Evolutionary conservation across 2,888 invertebrate genomes (phyloP), one percentile per base, ranked within the genome.

Genomic region (Lasioglossum oenotherae): DNA sequence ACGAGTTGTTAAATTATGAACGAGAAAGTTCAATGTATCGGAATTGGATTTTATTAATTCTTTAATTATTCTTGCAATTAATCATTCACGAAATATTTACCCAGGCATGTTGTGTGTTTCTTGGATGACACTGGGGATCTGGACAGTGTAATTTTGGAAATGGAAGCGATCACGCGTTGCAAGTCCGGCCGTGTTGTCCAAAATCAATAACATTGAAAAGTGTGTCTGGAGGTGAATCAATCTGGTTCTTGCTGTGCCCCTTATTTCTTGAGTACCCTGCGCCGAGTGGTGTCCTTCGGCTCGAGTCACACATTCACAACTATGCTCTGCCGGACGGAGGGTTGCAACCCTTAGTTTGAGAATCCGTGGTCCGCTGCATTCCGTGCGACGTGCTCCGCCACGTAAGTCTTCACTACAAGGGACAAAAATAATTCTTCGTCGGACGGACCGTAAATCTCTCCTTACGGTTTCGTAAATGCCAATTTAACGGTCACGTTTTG

Each of bases 351-450:
- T 16, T 46, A 41, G 67, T 79, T 82, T 74, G 75, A 82, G 82
- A 83, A 76, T 83, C 82, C 72, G 38, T 82, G 72, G 41, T 49
- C 72, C 60, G 10, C 1, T 82, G 64, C 53, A 72, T 83, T 74
- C 83, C 83, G 46, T 74, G 49, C 69, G 78, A 83, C 71, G 74
- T 60, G 71, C n/a, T 74, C 67, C 41, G n/a, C 74, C 31, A 41
- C 77, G 31, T 57, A 69, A 71, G 31, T 41, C 46, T 49, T 69
- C 57, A n/a, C 53, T 31, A 77, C 73, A 64, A 69, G 67, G 27
- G 82, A 16, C 74, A 71, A 83, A 74, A 78, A 83, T 84, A 84
- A 78, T 83, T 84, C 84, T n/a, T 71, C 49, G 38, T 41, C 19
- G 78, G 77, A 41, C n/a, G 38, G 67, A 46, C 19, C 77, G 69